These are phyloP conservation scores for Melanotaenia nigrans DNA, from an alignment of 2,797 vertebrate genomes.

Conservation along the genomic window DNA sequence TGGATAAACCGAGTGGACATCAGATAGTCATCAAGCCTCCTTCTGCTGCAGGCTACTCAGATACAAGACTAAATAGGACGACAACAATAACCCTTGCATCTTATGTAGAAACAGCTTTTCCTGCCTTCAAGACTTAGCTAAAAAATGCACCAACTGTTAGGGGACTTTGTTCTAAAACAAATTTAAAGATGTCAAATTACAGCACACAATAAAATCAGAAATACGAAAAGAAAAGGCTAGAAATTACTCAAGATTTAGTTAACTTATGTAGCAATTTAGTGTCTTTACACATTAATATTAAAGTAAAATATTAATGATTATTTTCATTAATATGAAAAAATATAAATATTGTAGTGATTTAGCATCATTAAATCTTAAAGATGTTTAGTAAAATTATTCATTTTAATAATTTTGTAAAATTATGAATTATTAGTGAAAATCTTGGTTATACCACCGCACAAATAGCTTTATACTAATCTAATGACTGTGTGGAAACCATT, in stretches of 20 bases:
- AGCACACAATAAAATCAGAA: slow-evolving; percentile 4
- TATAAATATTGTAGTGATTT: no score
- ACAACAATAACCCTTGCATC: slow-evolving; percentile 45
- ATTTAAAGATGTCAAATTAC: slow-evolving; percentile 9
- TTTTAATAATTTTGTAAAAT: no score
- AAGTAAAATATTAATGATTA: no score
- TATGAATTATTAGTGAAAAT: no score
- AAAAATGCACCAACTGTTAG: slow-evolving; percentile 30
- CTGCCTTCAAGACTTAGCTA: slow-evolving; percentile 28
- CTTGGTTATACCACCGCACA: no score
- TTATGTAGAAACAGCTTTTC: slow-evolving; percentile 39
- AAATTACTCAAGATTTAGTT: background rate
- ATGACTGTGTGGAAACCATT: no score
- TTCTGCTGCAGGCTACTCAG: slow-evolving; percentile 51
- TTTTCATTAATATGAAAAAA: no score
- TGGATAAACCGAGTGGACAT: slow-evolving; percentile 40
- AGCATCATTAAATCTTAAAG: no score
- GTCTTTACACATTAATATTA: no score
- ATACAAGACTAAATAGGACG: slow-evolving; percentile 52
- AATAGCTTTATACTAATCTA: no score
- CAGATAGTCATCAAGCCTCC: slow-evolving; percentile 56
- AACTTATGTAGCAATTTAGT: no score
- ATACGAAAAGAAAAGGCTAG: slow-evolving; percentile 2
- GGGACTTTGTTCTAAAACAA: slow-evolving; percentile 8
- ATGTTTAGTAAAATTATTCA: no score